phyloP scores from a whole-genome alignment of 1,140 invertebrate genomes.

The Pinna nobilis region DNA sequence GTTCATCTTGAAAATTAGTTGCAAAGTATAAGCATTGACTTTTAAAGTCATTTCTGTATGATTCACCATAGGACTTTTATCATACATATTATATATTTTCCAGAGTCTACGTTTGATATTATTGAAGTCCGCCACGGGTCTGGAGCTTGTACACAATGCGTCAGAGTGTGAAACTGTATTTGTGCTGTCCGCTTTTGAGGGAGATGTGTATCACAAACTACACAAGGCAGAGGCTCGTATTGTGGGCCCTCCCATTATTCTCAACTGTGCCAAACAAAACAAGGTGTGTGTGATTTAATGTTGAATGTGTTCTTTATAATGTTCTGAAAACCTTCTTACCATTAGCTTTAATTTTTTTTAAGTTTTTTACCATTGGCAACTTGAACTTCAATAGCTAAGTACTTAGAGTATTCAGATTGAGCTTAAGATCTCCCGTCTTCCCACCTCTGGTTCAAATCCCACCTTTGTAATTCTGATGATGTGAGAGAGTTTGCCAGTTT shows the following conservation, averaged over 20 bases:
- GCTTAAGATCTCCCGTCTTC: too few species aligned
- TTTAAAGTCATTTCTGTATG: neutral
- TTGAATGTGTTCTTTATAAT: too few species aligned
- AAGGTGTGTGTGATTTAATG: constrained; percentile 49
- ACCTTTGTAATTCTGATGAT: too few species aligned
- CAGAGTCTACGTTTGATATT: constrained; percentile 50
- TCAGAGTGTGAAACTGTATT: constrained; percentile 80
- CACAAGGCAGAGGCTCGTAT: constrained; percentile 78
- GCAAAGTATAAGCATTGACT: too few species aligned
- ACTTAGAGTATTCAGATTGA: too few species aligned
- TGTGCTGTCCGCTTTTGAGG: constrained; percentile 83
- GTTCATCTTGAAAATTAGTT: too few species aligned
- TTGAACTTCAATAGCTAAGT: too few species aligned
- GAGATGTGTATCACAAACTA: constrained; percentile 80
- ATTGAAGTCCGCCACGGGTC: constrained; percentile 61
- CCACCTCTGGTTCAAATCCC: too few species aligned
- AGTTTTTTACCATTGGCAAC: too few species aligned
- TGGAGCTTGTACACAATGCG: constrained; percentile 61
- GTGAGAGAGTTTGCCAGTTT: too few species aligned
- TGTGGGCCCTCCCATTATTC: constrained; percentile 71
- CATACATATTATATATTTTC: constrained; percentile 16
- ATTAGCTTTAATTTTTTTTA: too few species aligned
- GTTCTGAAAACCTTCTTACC: too few species aligned
- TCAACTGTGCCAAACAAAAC: constrained; percentile 63
- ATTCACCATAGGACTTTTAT: neutral